These are phyloP conservation scores for Notodonta dromedarius DNA, from an alignment of 2,888 invertebrate species.

Conservation along the genomic window DNA sequence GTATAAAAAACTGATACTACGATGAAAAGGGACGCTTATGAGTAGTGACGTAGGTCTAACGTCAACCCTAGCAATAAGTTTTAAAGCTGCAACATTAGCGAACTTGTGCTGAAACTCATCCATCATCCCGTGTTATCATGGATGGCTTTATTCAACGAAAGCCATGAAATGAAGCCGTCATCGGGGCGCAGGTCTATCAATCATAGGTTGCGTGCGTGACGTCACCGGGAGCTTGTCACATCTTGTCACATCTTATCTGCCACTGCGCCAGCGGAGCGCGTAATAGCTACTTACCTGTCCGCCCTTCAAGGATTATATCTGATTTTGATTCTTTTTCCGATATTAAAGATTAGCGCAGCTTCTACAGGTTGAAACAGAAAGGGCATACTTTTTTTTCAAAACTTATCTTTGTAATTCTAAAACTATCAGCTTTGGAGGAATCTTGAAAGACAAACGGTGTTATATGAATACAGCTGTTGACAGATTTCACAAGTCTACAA, in stretches of 20 bases:
- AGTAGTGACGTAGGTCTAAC: no score
- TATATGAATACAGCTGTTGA: no score
- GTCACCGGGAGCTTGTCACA: constrained; percentile 52
- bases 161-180: constrained; percentile 76
- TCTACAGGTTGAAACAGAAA: no score
- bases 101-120: constrained; percentile 12
- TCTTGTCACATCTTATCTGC: constrained; percentile 70
- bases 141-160: constrained; percentile 63
- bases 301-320: constrained; percentile 69
- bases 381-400: no score
- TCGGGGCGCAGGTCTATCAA: constrained; percentile 66
- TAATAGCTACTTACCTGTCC: constrained; percentile 82
- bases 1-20: no score
- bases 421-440: no score
- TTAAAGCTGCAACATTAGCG: no score
- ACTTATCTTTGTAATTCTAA: no score
- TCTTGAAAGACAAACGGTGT: no score
- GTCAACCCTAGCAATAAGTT: no score
- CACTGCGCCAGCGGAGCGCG: constrained; percentile 70
- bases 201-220: constrained; percentile 57
- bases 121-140: constrained; percentile 47
- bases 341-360: constrained; percentile 63
- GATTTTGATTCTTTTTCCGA: constrained; percentile 70
- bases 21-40: no score
- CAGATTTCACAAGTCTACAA: no score